Conservation (phyloP, 2,113 vertebrate species). For the Macaca mulatta region DNA sequence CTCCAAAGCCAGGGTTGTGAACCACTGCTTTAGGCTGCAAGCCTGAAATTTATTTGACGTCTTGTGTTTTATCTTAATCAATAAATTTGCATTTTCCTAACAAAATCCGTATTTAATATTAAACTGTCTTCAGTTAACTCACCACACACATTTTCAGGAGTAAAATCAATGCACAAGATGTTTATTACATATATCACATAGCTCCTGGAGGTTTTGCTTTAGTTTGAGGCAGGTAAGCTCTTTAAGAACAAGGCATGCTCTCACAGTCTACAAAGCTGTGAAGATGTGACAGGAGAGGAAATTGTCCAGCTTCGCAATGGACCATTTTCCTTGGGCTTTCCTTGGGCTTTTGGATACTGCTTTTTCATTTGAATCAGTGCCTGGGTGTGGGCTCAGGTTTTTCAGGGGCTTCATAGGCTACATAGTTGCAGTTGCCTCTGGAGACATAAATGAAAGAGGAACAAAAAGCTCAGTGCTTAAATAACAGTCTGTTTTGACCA, state of each 20-base stretch:
- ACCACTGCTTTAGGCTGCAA: neutral
- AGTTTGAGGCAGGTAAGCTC: neutral
- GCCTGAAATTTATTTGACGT: neutral
- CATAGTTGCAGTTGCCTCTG: neutral
- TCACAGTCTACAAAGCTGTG: neutral
- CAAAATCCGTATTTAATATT: neutral
- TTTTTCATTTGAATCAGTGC: neutral
- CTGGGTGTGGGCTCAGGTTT: neutral
- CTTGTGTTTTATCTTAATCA: neutral
- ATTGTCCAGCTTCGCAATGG: neutral
- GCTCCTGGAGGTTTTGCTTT: neutral
- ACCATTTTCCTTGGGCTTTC: neutral
- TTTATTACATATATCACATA: accelerated
- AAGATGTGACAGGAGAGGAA: neutral
- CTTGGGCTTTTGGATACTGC: neutral
- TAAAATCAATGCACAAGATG: neutral
- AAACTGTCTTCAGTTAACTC: neutral
- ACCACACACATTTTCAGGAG: neutral
- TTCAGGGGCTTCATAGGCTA: neutral
- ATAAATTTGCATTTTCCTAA: neutral
- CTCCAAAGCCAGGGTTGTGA: neutral
- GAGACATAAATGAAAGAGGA: neutral
- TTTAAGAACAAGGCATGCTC: neutral
- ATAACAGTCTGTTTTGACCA: neutral
- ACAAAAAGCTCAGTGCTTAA: neutral